Conservation (phyloP, 2,113 vertebrate species). For the Sardina pilchardus region DNA sequence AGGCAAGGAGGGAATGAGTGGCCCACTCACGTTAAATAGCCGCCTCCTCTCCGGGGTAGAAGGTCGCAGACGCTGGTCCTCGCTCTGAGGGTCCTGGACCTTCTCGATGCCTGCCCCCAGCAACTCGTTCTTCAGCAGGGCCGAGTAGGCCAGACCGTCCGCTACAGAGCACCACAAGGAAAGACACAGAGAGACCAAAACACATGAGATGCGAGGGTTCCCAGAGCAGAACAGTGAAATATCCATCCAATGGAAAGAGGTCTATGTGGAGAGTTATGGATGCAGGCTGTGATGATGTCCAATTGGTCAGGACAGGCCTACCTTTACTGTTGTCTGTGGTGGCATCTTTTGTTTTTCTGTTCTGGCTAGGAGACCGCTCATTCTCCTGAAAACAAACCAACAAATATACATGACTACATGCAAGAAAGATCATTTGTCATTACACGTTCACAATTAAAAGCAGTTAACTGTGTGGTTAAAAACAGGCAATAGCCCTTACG, state of each 20-base stretch:
- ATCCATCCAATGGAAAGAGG: neutral
- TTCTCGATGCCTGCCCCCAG: constrained; percentile 96
- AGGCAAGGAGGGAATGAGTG: neutral
- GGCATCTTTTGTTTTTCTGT: constrained; percentile 96
- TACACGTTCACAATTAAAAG: neutral
- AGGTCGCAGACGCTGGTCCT: constrained; percentile 89
- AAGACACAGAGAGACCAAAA: constrained; percentile 11
- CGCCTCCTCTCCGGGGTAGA: constrained; percentile 92
- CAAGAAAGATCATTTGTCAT: neutral
- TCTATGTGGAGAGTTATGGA: neutral
- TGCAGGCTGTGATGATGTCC: neutral
- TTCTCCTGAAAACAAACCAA: constrained; percentile 80
- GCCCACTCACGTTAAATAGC: constrained; percentile 85
- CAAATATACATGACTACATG: neutral
- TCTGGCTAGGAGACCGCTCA: constrained; percentile 96
- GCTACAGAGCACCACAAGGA: constrained; percentile 37
- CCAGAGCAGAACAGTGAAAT: neutral
- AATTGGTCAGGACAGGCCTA: constrained; percentile 48
- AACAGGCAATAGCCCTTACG: constrained; percentile 70
- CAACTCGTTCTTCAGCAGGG: constrained; percentile 95
- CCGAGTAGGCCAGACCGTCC: constrained; percentile 94
- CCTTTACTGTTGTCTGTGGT: constrained; percentile 96
- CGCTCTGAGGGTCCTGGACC: constrained; percentile 95
- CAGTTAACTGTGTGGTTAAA: neutral
- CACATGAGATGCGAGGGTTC: constrained; percentile 30